phyloP scores from a whole-genome alignment of 2,888 invertebrate genomes.

The Hydroisotoma schaefferi region DNA sequence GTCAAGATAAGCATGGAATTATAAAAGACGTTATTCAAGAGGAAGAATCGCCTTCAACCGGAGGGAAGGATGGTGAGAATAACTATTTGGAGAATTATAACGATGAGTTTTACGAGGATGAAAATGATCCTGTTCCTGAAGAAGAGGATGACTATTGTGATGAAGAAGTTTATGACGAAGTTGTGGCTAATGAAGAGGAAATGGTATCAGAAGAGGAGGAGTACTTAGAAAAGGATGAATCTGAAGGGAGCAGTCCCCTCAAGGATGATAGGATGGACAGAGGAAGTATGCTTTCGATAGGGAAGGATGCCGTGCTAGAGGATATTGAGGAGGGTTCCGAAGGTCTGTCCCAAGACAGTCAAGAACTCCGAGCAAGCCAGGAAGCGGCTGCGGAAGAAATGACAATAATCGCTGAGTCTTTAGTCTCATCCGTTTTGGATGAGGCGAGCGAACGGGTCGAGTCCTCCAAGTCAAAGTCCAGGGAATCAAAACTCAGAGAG shows the following conservation, averaged over 20 bases:
- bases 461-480: too few species aligned
- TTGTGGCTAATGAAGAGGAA: not conserved
- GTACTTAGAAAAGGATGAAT: conserved; percentile 5
- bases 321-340: not conserved
- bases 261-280: not conserved
- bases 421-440: not conserved
- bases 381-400: not conserved
- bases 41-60: not conserved
- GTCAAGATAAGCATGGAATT: not conserved
- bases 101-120: not conserved
- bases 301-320: not conserved
- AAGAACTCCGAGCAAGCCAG: not conserved
- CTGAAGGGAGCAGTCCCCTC: not conserved
- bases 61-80: not conserved
- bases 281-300: not conserved
- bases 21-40: too few species aligned
- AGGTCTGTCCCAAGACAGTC: not conserved
- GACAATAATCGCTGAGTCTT: not conserved
- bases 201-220: conserved; percentile 7
- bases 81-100: not conserved
- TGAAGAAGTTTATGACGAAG: not conserved
- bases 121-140: conserved; percentile 17
- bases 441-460: not conserved
- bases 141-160: conserved; percentile 7
- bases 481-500: too few species aligned